These are phyloP conservation scores for Adoxophyes honmai DNA, from an alignment of 1,140 invertebrate genomes.

Conservation along the genomic window DNA sequence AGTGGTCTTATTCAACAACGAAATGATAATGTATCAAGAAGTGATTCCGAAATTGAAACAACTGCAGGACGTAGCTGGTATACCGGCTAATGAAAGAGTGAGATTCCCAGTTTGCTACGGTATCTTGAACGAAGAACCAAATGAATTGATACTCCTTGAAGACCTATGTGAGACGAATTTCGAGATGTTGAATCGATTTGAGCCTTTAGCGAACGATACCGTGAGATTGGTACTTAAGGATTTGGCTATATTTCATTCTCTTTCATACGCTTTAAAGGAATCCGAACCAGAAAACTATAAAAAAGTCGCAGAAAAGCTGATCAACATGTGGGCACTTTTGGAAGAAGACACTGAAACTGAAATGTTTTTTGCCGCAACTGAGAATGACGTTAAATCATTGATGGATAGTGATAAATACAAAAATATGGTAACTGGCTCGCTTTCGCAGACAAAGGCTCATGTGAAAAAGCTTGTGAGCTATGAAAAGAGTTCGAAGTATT, in stretches of 20 bases:
- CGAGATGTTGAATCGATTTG: slow-evolving; percentile 53
- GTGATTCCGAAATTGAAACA: slow-evolving; percentile 2
- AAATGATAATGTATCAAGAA: not conserved
- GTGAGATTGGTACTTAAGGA: slow-evolving; percentile 1
- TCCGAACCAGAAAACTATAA: not conserved
- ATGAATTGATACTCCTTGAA: slow-evolving; percentile 70
- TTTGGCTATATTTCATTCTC: slow-evolving; percentile 5
- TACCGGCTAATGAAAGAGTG: not conserved
- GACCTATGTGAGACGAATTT: slow-evolving; percentile 67
- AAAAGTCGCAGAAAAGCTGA: not conserved
- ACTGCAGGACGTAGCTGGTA: not conserved
- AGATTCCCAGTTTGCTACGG: slow-evolving; percentile 30
- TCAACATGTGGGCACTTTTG: not conserved
- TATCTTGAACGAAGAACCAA: slow-evolving; percentile 35
- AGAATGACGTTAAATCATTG: not conserved
- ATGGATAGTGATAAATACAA: slow-evolving; percentile 1
- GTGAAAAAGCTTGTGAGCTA: not conserved
- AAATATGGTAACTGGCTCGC: not conserved
- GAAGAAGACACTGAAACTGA: not conserved
- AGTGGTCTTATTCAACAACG: slow-evolving; percentile 12
- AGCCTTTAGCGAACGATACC: slow-evolving; percentile 21
- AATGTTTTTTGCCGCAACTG: not conserved
- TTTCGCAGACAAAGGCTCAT: not conserved
- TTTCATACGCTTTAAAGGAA: not conserved
- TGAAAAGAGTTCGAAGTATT: slow-evolving; percentile 2